Conservation (phyloP, 2,113 vertebrate species). For the Peromyscus leucopus region DNA sequence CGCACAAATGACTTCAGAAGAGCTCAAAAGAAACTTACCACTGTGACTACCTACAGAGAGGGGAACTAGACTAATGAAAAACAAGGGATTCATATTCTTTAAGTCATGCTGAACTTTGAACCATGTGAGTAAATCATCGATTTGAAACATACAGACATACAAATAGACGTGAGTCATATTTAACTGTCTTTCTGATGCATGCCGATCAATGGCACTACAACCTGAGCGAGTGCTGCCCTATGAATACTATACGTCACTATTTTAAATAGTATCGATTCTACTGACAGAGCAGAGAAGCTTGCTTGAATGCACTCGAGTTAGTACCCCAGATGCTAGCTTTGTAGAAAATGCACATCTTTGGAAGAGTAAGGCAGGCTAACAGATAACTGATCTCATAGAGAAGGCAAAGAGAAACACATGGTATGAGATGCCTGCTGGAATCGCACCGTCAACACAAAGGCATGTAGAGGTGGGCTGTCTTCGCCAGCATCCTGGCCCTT, state of each 20-base stretch:
- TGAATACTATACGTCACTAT: not conserved
- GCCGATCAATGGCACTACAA: not conserved
- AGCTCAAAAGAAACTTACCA: constrained; percentile 4
- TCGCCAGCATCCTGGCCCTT: not conserved
- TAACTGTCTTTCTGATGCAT: not conserved
- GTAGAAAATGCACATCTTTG: constrained; percentile 49
- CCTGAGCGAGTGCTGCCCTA: not conserved
- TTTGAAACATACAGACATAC: not conserved
- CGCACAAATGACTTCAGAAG: constrained; percentile 9
- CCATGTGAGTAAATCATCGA: not conserved
- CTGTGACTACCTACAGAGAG: not conserved
- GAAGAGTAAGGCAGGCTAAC: constrained; percentile 4
- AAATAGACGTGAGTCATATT: not conserved
- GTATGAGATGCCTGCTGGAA: constrained; percentile 15
- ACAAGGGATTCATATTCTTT: not conserved
- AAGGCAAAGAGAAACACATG: not conserved
- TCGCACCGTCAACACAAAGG: not conserved
- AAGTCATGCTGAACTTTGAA: constrained; percentile 18
- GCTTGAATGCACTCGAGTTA: constrained; percentile 10
- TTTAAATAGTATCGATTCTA: constrained; percentile 57
- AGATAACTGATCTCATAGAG: not conserved
- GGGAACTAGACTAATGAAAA: not conserved
- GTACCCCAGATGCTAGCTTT: constrained; percentile 18
- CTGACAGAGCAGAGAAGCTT: not conserved
- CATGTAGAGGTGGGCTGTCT: not conserved